These are phyloP conservation scores for Struthio camelus DNA, from an alignment of 2,113 vertebrate genomes.

Conservation along the genomic window DNA sequence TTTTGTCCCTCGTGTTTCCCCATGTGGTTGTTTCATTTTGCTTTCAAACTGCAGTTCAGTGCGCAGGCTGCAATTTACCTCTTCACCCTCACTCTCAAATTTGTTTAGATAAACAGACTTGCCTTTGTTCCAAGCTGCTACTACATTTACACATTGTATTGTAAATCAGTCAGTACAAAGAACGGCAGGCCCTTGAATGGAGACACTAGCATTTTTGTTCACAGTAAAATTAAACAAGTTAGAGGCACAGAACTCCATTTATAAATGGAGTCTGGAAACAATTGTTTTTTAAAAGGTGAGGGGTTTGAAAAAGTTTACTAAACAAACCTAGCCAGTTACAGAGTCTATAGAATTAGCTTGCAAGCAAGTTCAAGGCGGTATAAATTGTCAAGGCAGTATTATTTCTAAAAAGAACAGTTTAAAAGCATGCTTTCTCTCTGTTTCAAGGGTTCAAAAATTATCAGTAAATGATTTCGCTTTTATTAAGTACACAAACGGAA, in stretches of 20 bases:
- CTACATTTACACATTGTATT: slow-evolving; percentile 51
- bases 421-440: not conserved
- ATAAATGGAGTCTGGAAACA: slow-evolving; percentile 25
- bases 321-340: slow-evolving; percentile 34
- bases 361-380: slow-evolving; percentile 32
- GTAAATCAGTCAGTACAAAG: slow-evolving; percentile 42
- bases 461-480: slow-evolving; percentile 30
- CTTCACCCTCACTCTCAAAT: slow-evolving; percentile 48
- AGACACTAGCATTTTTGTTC: slow-evolving; percentile 55
- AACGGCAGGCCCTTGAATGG: slow-evolving; percentile 27
- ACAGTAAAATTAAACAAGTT: slow-evolving; percentile 26
- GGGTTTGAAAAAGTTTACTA: slow-evolving; percentile 57
- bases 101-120: slow-evolving; percentile 64
- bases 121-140: slow-evolving; percentile 48
- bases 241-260: slow-evolving; percentile 31
- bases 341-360: not conserved
- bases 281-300: slow-evolving; percentile 58
- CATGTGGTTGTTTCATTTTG: not conserved
- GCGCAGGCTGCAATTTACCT: slow-evolving; percentile 47
- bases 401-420: slow-evolving; percentile 29
- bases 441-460: slow-evolving; percentile 42
- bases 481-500: slow-evolving; percentile 16
- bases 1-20: not conserved
- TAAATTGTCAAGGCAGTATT: not conserved
- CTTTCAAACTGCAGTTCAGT: slow-evolving; percentile 26